Conservation (phyloP, 2,113 vertebrate genomes). For the Myotis yumanensis region DNA sequence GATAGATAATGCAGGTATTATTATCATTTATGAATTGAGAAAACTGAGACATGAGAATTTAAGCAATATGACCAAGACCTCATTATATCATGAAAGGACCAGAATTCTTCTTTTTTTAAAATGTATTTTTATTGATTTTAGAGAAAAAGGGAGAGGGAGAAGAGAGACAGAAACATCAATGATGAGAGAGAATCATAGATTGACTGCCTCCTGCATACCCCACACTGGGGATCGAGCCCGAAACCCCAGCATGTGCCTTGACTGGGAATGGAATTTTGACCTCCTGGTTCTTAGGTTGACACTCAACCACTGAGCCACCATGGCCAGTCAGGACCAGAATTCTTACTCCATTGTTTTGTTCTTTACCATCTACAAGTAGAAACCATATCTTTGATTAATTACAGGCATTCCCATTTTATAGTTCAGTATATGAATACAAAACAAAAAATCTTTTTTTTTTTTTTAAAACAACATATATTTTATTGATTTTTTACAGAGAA, state of each 20-base stretch:
- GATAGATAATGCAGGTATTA: neutral
- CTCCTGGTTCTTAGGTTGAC: too few species aligned
- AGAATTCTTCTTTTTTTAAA: neutral
- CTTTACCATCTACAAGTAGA: slow-evolving; percentile 30
- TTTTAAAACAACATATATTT: too few species aligned
- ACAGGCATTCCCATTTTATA: slow-evolving; percentile 33
- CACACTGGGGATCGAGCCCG: too few species aligned
- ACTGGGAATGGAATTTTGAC: too few species aligned
- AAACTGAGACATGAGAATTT: slow-evolving; percentile 32
- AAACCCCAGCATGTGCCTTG: too few species aligned
- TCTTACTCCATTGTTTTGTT: slow-evolving; percentile 13
- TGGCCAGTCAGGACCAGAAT: neutral
- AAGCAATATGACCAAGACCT: neutral
- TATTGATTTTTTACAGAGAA: too few species aligned
- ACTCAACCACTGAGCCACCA: too few species aligned
- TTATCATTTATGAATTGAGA: slow-evolving; percentile 1
- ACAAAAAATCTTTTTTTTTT: slow-evolving; percentile 36
- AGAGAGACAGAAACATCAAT: too few species aligned
- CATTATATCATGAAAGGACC: neutral
- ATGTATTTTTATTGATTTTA: too few species aligned
- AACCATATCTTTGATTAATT: slow-evolving; percentile 12
- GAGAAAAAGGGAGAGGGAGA: too few species aligned
- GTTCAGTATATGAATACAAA: slow-evolving; percentile 27
- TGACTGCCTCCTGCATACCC: too few species aligned
- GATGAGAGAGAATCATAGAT: too few species aligned